phyloP scores from a whole-genome alignment of 2,797 vertebrate species.

The Phoeniculus purpureus region DNA sequence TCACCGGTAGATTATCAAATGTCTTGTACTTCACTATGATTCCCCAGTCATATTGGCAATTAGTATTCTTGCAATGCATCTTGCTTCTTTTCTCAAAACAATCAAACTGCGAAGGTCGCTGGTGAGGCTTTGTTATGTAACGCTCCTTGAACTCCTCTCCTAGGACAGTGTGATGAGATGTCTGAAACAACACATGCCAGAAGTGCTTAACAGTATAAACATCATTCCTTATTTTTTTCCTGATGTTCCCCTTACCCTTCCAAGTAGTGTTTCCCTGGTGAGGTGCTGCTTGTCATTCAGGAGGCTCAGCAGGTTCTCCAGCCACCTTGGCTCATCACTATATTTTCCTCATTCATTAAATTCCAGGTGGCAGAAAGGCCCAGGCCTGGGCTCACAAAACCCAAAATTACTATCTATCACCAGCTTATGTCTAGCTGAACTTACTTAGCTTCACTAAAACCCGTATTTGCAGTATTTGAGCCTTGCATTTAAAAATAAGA shows the following conservation, averaged over 20 bases:
- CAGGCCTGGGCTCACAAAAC: not conserved
- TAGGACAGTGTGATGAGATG: conserved; percentile 77
- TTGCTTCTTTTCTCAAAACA: conserved; percentile 77
- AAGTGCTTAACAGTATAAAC: not conserved
- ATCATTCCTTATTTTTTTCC: not conserved
- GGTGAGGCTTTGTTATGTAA: conserved; percentile 64
- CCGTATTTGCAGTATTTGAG: not conserved
- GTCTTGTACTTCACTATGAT: conserved; percentile 73
- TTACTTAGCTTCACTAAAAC: not conserved
- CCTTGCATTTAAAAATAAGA: not conserved
- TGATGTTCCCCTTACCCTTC: not conserved
- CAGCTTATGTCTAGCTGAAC: not conserved
- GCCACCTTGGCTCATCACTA: not conserved
- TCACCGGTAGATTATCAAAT: conserved; percentile 77
- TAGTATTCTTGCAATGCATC: conserved; percentile 67
- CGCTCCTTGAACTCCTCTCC: conserved; percentile 64
- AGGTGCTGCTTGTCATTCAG: not conserved
- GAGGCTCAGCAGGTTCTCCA: not conserved
- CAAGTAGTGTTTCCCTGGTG: not conserved
- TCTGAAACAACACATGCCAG: conserved; percentile 51
- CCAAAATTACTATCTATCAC: not conserved
- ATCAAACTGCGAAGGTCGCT: not conserved
- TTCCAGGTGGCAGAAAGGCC: not conserved
- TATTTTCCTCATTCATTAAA: not conserved
- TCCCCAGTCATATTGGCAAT: conserved; percentile 80